Conservation (phyloP, 2,888 invertebrate species). For the Sesia bembeciformis region DNA sequence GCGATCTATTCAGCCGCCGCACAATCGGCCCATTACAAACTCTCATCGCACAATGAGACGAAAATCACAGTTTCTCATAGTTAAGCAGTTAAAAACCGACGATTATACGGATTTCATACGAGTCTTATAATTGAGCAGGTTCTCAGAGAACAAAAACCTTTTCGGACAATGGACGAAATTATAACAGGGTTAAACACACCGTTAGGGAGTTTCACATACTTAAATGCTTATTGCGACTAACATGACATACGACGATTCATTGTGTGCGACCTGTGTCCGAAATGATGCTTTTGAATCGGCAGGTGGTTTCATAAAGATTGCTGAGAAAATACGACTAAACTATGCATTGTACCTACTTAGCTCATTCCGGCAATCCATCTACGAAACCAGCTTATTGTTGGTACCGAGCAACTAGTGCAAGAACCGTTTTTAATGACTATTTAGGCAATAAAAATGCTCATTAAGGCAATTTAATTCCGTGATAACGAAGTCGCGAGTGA, state of each 20-base stretch:
- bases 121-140: slow-evolving; percentile 65
- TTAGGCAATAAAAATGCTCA: slow-evolving; percentile 23
- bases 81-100: slow-evolving; percentile 66
- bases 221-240: slow-evolving; percentile 57
- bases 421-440: slow-evolving; percentile 11
- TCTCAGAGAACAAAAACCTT: slow-evolving; percentile 67
- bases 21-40: background rate
- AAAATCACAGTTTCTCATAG: slow-evolving; percentile 67
- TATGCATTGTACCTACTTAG: slow-evolving; percentile 2
- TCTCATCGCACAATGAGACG: slow-evolving; percentile 49
- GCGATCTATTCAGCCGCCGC: background rate
- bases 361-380: background rate
- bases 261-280: slow-evolving; percentile 22
- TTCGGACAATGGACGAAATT: slow-evolving; percentile 70
- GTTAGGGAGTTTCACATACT: slow-evolving; percentile 65
- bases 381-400: background rate
- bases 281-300: slow-evolving; percentile 18
- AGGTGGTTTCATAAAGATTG: slow-evolving; percentile 17
- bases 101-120: slow-evolving; percentile 69
- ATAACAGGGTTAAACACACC: slow-evolving; percentile 60
- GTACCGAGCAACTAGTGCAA: background rate
- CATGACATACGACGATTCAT: slow-evolving; percentile 68
- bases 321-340: slow-evolving; percentile 22
- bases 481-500: slow-evolving; percentile 14
- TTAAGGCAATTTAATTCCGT: slow-evolving; percentile 17